Evolutionary conservation across 2,113 vertebrate species (phyloP).

Genomic region (Brachyhypopomus gauderio): DNA sequence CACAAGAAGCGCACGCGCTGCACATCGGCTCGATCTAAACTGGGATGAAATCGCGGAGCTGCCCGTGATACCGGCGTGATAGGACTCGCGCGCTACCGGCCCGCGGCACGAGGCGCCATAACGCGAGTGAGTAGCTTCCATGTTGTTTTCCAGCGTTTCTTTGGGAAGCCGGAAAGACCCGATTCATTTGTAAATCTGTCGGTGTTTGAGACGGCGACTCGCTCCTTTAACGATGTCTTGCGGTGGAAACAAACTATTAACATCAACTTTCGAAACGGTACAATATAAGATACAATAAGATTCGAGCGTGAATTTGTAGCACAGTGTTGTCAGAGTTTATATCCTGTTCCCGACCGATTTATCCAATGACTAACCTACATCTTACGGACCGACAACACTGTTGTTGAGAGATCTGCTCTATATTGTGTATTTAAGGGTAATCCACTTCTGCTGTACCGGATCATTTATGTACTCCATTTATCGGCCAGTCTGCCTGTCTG

Average conservation of each 20-base stretch:
- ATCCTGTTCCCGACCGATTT: too few species aligned
- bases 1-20: background rate
- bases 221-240: background rate
- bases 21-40: background rate
- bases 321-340: too few species aligned
- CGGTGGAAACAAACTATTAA: background rate
- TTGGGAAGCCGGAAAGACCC: conserved; percentile 4
- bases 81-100: background rate
- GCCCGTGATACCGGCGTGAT: background rate
- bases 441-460: too few species aligned
- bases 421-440: too few species aligned
- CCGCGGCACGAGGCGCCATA: background rate
- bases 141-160: background rate
- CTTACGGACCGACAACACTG: too few species aligned
- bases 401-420: too few species aligned
- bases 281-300: too few species aligned
- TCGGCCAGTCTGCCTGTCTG: too few species aligned
- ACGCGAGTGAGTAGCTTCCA: conserved; percentile 39
- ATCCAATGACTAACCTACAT: too few species aligned
- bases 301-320: too few species aligned
- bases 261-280: too few species aligned
- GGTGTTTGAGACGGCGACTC: background rate
- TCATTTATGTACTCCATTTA: too few species aligned
- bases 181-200: background rate
- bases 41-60: conserved; percentile 16